Conservation (phyloP, 2,797 vertebrate species). For the Sternotherus odoratus region DNA sequence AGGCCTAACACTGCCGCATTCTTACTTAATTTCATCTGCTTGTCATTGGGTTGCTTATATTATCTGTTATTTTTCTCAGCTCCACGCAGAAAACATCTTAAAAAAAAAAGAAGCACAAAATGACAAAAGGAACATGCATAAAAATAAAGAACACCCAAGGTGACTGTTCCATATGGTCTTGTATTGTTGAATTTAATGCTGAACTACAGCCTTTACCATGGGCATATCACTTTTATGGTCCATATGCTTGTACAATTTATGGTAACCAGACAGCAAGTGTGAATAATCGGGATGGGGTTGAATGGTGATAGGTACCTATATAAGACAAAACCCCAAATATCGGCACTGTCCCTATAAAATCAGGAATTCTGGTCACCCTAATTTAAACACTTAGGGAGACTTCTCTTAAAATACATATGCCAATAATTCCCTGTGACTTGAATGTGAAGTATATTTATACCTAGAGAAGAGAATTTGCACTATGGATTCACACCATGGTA, state of each 20-base stretch:
- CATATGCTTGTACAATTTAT: background rate
- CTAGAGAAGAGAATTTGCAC: background rate
- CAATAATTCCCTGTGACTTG: background rate
- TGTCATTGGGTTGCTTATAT: background rate
- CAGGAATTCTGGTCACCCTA: no score
- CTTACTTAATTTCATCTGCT: background rate
- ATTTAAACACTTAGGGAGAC: background rate
- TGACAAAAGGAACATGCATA: background rate
- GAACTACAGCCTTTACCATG: background rate
- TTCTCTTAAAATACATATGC: background rate
- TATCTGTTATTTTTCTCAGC: background rate
- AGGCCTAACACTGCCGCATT: fast-evolving
- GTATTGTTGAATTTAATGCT: background rate
- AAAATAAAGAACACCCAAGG: background rate
- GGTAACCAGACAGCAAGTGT: no score
- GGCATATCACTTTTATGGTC: fast-evolving
- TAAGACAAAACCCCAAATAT: no score
- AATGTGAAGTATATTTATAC: background rate
- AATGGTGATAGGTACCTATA: no score
- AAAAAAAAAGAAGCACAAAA: background rate
- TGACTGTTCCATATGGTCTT: background rate
- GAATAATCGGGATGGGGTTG: no score
- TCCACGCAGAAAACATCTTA: background rate
- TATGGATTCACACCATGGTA: background rate
- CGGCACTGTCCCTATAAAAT: no score